Percentiles rank a stretch among this genome's conserved stretches.
phyloP scores from a whole-genome alignment of 2,888 invertebrate species.

The Protodeltote pygarga region DNA sequence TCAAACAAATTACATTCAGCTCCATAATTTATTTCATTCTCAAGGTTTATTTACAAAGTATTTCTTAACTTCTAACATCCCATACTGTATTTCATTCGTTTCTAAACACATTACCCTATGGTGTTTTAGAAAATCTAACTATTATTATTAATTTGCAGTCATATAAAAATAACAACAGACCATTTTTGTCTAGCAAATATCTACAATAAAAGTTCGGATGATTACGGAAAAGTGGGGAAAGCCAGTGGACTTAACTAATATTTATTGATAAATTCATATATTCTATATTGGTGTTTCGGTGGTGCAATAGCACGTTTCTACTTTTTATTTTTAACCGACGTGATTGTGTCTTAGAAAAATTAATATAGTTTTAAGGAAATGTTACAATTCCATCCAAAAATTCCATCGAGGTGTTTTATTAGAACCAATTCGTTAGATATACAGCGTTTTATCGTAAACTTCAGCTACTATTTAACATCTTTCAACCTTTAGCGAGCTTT shows the following conservation, averaged over 20 bases:
- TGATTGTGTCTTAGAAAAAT: slow-evolving; percentile 73
- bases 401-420: slow-evolving; percentile 67
- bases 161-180: slow-evolving; percentile 86
- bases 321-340: slow-evolving; percentile 69
- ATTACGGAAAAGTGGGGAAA: slow-evolving; percentile 75
- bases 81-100: slow-evolving; percentile 37
- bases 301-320: slow-evolving; percentile 86
- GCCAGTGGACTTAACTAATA: slow-evolving; percentile 77
- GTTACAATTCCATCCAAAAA: slow-evolving; percentile 79
- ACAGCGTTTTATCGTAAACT: slow-evolving; percentile 45
- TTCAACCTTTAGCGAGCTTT: slow-evolving; percentile 84
- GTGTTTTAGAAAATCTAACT: slow-evolving; percentile 84
- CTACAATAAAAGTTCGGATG: slow-evolving; percentile 78
- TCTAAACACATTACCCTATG: slow-evolving; percentile 68
- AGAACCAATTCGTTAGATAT: slow-evolving; percentile 45
- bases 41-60: slow-evolving; percentile 51
- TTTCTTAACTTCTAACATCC: slow-evolving; percentile 48
- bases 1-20: slow-evolving; percentile 37
- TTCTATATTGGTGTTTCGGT: slow-evolving; percentile 83
- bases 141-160: slow-evolving; percentile 81
- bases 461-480: slow-evolving; percentile 56
- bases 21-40: slow-evolving; percentile 42
- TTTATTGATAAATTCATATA: slow-evolving; percentile 66
- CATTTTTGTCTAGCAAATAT: slow-evolving; percentile 79
- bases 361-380: slow-evolving; percentile 53